A percentile compares a stretch with the other conserved stretches of the same genome.
These are phyloP conservation scores for Watsonalla cultraria DNA, from an alignment of 2,888 invertebrate genomes.

Conservation along the genomic window DNA sequence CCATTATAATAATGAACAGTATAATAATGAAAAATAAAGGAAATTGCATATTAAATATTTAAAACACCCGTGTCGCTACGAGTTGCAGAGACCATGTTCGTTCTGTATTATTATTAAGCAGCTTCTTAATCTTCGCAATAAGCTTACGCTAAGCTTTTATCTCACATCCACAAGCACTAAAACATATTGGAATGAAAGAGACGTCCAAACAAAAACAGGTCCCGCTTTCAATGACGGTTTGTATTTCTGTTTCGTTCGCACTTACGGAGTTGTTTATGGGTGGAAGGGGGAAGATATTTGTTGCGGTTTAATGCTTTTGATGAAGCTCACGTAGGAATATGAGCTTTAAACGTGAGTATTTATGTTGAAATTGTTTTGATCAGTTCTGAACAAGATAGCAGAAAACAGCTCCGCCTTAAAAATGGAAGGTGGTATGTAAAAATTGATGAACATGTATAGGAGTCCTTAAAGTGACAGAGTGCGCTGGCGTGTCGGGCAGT, in stretches of 20 bases:
- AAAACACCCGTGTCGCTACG: slow-evolving; percentile 65
- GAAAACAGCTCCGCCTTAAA: slow-evolving; percentile 78
- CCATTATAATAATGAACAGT: slow-evolving; percentile 53
- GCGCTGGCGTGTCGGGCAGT: slow-evolving; percentile 75
- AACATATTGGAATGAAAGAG: slow-evolving; percentile 36
- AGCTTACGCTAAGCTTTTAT: slow-evolving; percentile 37
- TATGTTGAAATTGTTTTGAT: slow-evolving; percentile 22
- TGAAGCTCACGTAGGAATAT: slow-evolving; percentile 11
- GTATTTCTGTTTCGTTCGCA: slow-evolving; percentile 55
- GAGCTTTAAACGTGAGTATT: slow-evolving; percentile 7
- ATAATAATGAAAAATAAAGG: slow-evolving; percentile 61
- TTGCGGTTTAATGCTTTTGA: slow-evolving; percentile 49
- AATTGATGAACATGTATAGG: slow-evolving; percentile 79
- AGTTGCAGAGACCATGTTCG: slow-evolving; percentile 64
- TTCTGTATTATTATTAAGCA: slow-evolving; percentile 72
- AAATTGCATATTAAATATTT: slow-evolving; percentile 76
- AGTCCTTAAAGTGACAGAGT: slow-evolving; percentile 79
- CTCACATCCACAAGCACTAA: slow-evolving; percentile 42
- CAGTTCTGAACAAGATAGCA: slow-evolving; percentile 37
- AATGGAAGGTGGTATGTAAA: slow-evolving; percentile 80
- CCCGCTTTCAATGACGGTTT: slow-evolving; percentile 24
- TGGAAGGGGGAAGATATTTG: slow-evolving; percentile 57
- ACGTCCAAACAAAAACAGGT: slow-evolving; percentile 24
- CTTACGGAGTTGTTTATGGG: slow-evolving; percentile 35
- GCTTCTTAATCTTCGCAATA: slow-evolving; percentile 68